Base-by-base conservation (phyloP, 35 echinoderm and acorn worm species). In the Acanthaster planci region DNA sequence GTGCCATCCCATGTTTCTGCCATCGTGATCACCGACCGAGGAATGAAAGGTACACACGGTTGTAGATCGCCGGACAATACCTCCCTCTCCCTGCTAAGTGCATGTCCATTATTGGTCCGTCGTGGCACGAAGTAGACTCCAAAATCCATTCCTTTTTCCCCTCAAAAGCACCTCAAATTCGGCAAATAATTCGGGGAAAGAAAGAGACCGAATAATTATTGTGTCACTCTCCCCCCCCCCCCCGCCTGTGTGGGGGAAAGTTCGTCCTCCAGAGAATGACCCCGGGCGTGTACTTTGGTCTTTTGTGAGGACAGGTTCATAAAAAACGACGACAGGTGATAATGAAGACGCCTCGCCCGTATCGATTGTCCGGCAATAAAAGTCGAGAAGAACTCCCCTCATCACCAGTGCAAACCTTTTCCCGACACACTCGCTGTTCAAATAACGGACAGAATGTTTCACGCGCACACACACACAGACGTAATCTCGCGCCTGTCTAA, bases 321-420 rank as follows among this genome's bases (percentile, higher is more conserved):
- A 72, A 72, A n/a, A n/a, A 72, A 72, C 34, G 64, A 72, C 30
- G 64, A 72, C 64, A 72, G 14, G 26, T 26, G 64, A 72, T 72
- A 29, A 72, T 72, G 64, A 72, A 72, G 64, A 72, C 64, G 64
- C 30, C 30, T 29, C 30, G 10, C 30, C 64, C 23, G 34, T 72
- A 72, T 31, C 34, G 64, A 34, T 72, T 26, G 64, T 72, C 21
- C 30, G 34, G 30, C 30, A 47, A n/a, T n/a, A n/a, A n/a, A n/a
- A n/a, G n/a, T n/a, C n/a, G n/a, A n/a, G n/a, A n/a, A n/a, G n/a
- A n/a, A n/a, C n/a, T n/a, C n/a, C n/a, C n/a, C 12, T 12, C 42
- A 47, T 47, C 42, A 47, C 4, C 42, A 47, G 42, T 6, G 12
- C 42, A 47, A 47, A 47, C 42, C 42, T 47, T 47, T 47, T n/a